Evolutionary conservation across 2,113 vertebrate genomes (phyloP), one percentile per base, ranked within the genome.

Genomic region (Vimba vimba): DNA sequence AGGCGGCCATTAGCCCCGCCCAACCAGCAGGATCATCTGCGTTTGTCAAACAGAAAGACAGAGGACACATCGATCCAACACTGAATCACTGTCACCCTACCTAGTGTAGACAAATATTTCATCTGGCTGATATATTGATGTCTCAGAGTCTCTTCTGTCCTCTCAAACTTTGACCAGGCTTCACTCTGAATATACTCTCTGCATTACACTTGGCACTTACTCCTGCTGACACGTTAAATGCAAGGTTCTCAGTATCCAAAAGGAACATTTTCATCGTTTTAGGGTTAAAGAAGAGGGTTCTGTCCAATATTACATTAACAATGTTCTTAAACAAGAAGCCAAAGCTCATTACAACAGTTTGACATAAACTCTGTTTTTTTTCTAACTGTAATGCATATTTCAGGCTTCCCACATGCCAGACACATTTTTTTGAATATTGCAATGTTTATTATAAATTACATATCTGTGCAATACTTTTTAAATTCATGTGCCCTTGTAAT

Each of bases 1-100:
- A 98, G 66, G 98, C 96, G 83, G 97, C 96, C 97, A 99, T 96
- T 52, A 99, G 93, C 62, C 94, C 96, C 0, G 97, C 95, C 98
- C 98, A 99, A 19, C 95, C 92, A 84, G 94, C 95, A 82, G 97
- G 96, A 90, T 98, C 97, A 92, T 97, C 98, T 99, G 82, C 59
- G 43, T 69, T 83, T 52, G 27, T n/a, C n/a, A 80, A 74, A 4
- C 81, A 83, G 79, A 75, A 5, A 85, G 82, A 23, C 27, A 77
- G 36, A 79, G 33, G 79, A 1, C 33, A 33, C 15, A 79, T 57
- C 77, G 39, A 23, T 59, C 77, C 4, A n/a, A n/a, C 33, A 60
- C 52, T 60, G 27, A 59, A 79, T 60, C 55, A 60, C 30, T n/a
- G 33, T 21, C 55, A 62, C 25, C 21, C 13, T 39, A 25, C 23